Evolutionary conservation across 1,140 invertebrate species (phyloP).

Genomic region (Apis cerana): DNA sequence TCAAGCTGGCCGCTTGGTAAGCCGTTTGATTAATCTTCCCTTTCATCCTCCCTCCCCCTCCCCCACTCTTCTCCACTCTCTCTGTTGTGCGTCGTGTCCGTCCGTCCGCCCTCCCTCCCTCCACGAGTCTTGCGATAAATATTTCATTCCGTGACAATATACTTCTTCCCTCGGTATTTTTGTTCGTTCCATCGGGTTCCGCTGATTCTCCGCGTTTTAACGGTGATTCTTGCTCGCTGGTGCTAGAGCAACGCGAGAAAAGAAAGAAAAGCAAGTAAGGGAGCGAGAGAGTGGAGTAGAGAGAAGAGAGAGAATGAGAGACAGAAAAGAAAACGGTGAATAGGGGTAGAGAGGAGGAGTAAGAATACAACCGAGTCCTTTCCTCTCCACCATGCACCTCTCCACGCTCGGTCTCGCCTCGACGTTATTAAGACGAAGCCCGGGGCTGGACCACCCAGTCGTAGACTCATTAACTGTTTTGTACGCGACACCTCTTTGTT

Average conservation of each 20-base stretch:
- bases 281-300: not conserved
- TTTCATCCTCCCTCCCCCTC: not conserved
- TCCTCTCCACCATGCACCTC: constrained; percentile 55
- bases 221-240: constrained; percentile 3
- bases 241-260: constrained; percentile 1
- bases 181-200: constrained; percentile 12
- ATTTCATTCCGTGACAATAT: constrained; percentile 22
- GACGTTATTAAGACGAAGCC: constrained; percentile 78
- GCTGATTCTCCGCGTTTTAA: constrained; percentile 29
- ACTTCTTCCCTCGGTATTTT: not conserved
- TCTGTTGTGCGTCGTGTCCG: not conserved
- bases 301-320: not conserved
- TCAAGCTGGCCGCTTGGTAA: constrained; percentile 93
- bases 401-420: constrained; percentile 71
- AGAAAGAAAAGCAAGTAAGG: not conserved
- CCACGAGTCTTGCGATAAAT: constrained; percentile 32
- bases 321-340: not conserved
- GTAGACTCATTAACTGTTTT: constrained; percentile 80
- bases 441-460: constrained; percentile 78
- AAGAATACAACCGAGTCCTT: constrained; percentile 45
- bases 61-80: not conserved
- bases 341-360: constrained; percentile 43
- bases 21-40: constrained; percentile 59
- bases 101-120: not conserved
- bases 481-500: constrained; percentile 78